Evolutionary conservation across 1,140 invertebrate species (phyloP).

Genomic region (Schlechtendalia chinensis): DNA sequence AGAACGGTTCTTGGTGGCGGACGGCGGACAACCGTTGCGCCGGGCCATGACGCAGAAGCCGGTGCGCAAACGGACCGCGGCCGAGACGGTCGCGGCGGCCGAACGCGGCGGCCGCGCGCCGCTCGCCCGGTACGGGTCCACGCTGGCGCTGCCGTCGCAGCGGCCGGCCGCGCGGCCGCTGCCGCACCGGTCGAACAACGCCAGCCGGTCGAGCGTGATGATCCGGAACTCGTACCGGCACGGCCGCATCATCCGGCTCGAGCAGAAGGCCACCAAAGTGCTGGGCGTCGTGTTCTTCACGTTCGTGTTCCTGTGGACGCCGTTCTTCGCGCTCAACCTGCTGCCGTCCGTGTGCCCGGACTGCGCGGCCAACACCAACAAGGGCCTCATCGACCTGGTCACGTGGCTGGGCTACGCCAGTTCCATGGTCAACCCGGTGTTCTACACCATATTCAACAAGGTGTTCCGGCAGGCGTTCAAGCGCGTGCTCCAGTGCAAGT

Average conservation of each 20-base stretch:
- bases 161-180: background rate
- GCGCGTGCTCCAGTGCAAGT: slow-evolving; percentile 78
- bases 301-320: slow-evolving; percentile 89
- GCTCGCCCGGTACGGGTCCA: slow-evolving; percentile 45
- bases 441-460: slow-evolving; percentile 94
- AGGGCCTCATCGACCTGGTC: slow-evolving; percentile 78
- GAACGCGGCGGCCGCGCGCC: background rate
- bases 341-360: slow-evolving; percentile 74
- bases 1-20: slow-evolving; percentile 47
- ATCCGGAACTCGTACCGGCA: slow-evolving; percentile 76
- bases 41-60: slow-evolving; percentile 28
- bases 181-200: slow-evolving; percentile 64
- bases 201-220: slow-evolving; percentile 74
- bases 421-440: slow-evolving; percentile 90
- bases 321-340: slow-evolving; percentile 87
- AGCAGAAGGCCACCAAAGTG: slow-evolving; percentile 93
- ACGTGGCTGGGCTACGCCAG: slow-evolving; percentile 91
- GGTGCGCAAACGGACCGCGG: slow-evolving; percentile 3
- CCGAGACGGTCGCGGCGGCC: background rate
- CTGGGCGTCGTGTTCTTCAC: slow-evolving; percentile 90
- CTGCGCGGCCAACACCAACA: slow-evolving; percentile 71
- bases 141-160: slow-evolving; percentile 40
- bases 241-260: slow-evolving; percentile 75
- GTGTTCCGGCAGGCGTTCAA: slow-evolving; percentile 88
- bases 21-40: slow-evolving; percentile 4